A percentile compares a stretch with the other conserved stretches of the same genome.
phyloP scores from a whole-genome alignment of 2,888 invertebrate species.

The Ferrisia virgata region DNA sequence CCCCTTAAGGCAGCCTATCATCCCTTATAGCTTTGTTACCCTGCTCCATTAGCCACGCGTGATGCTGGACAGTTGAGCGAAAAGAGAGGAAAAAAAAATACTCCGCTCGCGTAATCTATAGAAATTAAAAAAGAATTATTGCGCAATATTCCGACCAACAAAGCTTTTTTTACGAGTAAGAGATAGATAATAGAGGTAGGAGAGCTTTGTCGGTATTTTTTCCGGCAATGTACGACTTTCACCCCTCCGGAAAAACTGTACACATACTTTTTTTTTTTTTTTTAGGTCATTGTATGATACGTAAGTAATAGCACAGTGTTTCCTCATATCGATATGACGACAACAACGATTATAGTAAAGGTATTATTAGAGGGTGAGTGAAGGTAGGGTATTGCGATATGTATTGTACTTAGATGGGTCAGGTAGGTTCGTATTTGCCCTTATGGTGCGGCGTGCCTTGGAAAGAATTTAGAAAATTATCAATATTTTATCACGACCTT shows the following conservation, averaged over 20 bases:
- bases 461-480: background rate
- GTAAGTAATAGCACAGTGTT: background rate
- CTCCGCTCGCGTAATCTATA: background rate
- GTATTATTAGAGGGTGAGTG: background rate
- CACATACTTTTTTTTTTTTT: no score
- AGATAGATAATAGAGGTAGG: no score
- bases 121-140: slow-evolving; percentile 2
- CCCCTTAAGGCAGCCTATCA: no score
- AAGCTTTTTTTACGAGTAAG: no score
- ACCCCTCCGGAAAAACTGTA: background rate
- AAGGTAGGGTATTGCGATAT: background rate
- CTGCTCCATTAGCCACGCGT: background rate
- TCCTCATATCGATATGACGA: background rate
- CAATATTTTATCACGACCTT: background rate
- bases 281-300: no score
- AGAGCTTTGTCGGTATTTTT: background rate
- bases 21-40: background rate
- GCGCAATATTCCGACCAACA: background rate
- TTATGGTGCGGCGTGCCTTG: no score
- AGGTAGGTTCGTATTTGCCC: no score
- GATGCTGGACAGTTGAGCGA: background rate
- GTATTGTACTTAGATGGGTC: no score
- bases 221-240: background rate
- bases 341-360: background rate
- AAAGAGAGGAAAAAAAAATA: no score